These are phyloP conservation scores for Cephus pygmeus DNA, from an alignment of 2,888 invertebrate species.

Conservation along the genomic window DNA sequence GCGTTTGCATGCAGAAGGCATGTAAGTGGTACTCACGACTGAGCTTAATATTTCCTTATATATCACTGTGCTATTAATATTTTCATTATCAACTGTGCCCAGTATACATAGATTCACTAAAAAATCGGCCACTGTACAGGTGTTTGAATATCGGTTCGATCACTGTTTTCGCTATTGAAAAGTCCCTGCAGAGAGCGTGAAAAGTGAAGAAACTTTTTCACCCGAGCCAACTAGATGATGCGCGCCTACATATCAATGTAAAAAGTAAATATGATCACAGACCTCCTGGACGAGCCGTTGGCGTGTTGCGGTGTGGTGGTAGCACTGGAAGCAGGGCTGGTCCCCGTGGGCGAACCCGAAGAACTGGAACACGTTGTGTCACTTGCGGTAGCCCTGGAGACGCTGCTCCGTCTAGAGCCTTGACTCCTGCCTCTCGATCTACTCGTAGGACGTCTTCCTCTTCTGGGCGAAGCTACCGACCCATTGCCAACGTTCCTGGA, in stretches of 20 bases:
- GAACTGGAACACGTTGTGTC: slow-evolving; percentile 43
- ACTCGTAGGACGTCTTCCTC: slow-evolving; percentile 29
- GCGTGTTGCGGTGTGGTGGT: slow-evolving; percentile 15
- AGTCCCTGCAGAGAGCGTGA: not conserved
- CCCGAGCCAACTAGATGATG: not conserved
- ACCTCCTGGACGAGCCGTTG: not conserved
- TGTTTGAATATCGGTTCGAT: not conserved
- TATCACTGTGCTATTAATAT: not conserved
- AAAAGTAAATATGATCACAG: not conserved
- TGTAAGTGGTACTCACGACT: not conserved
- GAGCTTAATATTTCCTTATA: not conserved
- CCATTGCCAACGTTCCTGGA: slow-evolving; percentile 22
- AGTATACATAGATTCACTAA: not conserved
- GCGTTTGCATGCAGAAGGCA: not conserved
- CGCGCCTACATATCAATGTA: not conserved
- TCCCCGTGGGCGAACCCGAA: slow-evolving; percentile 40
- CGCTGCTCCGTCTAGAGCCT: slow-evolving; percentile 37
- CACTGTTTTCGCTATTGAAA: not conserved
- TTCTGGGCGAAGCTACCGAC: slow-evolving; percentile 26
- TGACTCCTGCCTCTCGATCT: slow-evolving; percentile 18
- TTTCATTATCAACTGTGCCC: not conserved
- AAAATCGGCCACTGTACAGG: not conserved
- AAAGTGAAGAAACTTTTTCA: not conserved
- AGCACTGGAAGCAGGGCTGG: slow-evolving; percentile 46
- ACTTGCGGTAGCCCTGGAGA: slow-evolving; percentile 39